Conservation (phyloP, 1,140 invertebrate species). For the Holotrichia oblita region DNA sequence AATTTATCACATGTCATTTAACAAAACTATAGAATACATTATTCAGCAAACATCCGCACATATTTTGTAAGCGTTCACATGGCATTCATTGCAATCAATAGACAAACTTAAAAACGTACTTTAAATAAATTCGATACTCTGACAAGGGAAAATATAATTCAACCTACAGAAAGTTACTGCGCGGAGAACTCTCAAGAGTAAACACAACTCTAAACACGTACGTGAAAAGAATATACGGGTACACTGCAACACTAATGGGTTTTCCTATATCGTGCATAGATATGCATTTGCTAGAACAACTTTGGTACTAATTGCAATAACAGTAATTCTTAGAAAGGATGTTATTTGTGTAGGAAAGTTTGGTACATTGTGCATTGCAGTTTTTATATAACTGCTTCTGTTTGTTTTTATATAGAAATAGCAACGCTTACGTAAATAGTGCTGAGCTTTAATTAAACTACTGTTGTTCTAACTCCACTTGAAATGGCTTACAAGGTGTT, state of each 20-base stretch:
- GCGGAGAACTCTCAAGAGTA: background rate
- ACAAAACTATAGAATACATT: too few species aligned
- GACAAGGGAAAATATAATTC: background rate
- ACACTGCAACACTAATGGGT: background rate
- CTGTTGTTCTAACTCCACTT: too few species aligned
- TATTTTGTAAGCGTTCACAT: too few species aligned
- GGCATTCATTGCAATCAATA: background rate
- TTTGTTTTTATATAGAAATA: too few species aligned
- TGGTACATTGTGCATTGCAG: background rate
- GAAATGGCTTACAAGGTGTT: too few species aligned
- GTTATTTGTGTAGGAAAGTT: background rate
- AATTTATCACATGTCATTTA: too few species aligned
- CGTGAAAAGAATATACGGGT: background rate
- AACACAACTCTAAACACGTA: background rate
- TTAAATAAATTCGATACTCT: background rate
- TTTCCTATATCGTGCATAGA: background rate
- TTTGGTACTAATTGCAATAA: background rate
- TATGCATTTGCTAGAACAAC: background rate
- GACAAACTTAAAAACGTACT: background rate
- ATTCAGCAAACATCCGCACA: too few species aligned
- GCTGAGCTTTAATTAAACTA: too few species aligned
- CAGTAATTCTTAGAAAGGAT: background rate
- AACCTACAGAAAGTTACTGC: background rate
- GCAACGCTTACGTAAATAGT: too few species aligned
- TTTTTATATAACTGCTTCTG: too few species aligned